phyloP scores from a whole-genome alignment of 2,888 invertebrate genomes.

The Galerucella calmariensis region DNA sequence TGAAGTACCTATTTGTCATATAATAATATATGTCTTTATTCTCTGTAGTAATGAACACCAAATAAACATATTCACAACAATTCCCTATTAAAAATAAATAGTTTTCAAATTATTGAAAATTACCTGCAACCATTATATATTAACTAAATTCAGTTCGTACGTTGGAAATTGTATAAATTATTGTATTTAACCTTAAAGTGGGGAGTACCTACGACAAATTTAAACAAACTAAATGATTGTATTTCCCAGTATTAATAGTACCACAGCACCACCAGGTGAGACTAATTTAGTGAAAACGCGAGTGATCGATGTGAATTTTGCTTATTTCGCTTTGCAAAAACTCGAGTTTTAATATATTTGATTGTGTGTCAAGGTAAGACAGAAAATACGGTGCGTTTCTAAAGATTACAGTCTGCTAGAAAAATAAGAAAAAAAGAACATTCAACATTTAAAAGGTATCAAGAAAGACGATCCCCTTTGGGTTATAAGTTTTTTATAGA shows the following conservation, averaged over 20 bases:
- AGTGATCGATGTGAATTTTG: slow-evolving; percentile 8
- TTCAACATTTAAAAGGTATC: no score
- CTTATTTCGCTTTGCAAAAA: not conserved
- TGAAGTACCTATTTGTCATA: no score
- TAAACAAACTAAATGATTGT: slow-evolving; percentile 5
- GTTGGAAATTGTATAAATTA: not conserved
- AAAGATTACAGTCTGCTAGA: not conserved
- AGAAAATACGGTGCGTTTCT: not conserved
- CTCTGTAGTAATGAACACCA: no score
- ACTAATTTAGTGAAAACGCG: slow-evolving; percentile 8
- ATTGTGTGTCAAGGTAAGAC: not conserved
- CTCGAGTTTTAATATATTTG: not conserved
- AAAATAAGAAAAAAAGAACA: not conserved
- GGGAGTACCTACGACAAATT: slow-evolving; percentile 12
- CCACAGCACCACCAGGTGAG: not conserved
- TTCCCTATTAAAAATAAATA: not conserved
- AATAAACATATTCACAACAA: no score
- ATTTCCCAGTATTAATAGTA: slow-evolving; percentile 9
- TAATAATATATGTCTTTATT: no score
- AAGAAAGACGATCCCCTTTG: no score
- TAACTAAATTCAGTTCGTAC: not conserved
- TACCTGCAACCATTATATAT: not conserved
- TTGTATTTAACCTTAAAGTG: not conserved
- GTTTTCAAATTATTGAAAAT: not conserved
- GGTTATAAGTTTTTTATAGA: no score